Percentiles rank a stretch among this genome's conserved stretches.
Evolutionary conservation across 2,888 invertebrate genomes (phyloP).

Genomic region (Itoplectis maculator): DNA sequence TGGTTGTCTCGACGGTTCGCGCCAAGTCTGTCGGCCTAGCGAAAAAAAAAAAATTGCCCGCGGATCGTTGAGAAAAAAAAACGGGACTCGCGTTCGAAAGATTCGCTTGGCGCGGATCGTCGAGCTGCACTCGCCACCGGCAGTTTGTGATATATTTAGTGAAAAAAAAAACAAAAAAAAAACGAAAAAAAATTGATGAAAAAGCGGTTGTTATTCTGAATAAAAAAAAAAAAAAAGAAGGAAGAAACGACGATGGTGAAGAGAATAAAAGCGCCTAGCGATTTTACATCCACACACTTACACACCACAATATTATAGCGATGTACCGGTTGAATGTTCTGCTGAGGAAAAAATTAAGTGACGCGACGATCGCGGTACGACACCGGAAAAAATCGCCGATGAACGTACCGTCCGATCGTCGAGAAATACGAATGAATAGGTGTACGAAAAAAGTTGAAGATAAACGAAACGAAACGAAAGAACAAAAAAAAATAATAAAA

Average conservation of each 20-base stretch:
- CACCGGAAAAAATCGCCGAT: not conserved
- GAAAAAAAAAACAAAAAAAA: slow-evolving; percentile 78
- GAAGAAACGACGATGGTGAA: slow-evolving; percentile 42
- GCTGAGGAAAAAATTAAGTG: slow-evolving; percentile 27
- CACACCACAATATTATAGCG: slow-evolving; percentile 67
- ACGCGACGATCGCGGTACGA: slow-evolving; percentile 40
- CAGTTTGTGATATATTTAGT: slow-evolving; percentile 85
- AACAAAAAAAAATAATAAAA: slow-evolving; percentile 66
- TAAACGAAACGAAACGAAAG: slow-evolving; percentile 38
- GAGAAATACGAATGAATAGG: slow-evolving; percentile 30
- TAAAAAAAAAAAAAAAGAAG: slow-evolving; percentile 52
- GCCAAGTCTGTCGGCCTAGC: slow-evolving; percentile 57
- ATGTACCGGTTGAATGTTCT: slow-evolving; percentile 53
- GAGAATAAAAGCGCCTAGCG: slow-evolving; percentile 79
- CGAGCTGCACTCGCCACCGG: slow-evolving; percentile 78
- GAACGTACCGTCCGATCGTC: slow-evolving; percentile 36
- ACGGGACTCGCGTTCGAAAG: not conserved
- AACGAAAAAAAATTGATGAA: slow-evolving; percentile 67
- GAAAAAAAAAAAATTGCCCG: slow-evolving; percentile 30
- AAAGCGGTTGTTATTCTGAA: slow-evolving; percentile 69
- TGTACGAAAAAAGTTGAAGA: slow-evolving; percentile 57
- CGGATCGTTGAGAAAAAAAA: not conserved
- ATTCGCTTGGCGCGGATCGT: slow-evolving; percentile 71
- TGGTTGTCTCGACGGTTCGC: slow-evolving; percentile 75
- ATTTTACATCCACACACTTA: slow-evolving; percentile 80